These are phyloP conservation scores for Carapus acus DNA, from an alignment of 2,797 vertebrate species.

Conservation along the genomic window DNA sequence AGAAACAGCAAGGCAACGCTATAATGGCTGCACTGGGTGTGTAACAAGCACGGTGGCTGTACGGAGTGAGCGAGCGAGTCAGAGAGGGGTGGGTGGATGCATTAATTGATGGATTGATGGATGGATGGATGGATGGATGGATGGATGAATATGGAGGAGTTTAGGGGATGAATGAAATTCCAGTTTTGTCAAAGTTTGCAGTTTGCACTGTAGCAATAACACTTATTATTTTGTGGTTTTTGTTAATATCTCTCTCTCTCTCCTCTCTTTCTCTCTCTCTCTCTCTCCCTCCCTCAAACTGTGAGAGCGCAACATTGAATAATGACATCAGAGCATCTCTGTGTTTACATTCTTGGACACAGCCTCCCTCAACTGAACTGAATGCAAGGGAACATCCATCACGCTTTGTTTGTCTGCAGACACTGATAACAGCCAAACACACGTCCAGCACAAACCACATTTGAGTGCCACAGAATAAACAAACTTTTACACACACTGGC, in stretches of 20 bases:
- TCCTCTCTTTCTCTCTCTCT: too few species aligned
- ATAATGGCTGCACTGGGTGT: slow-evolving; percentile 63
- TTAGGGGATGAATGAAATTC: slow-evolving; percentile 43
- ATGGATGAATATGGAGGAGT: not conserved
- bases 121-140: too few species aligned
- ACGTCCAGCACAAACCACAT: too few species aligned
- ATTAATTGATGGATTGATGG: slow-evolving; percentile 10
- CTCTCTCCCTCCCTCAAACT: too few species aligned
- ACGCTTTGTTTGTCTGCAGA: too few species aligned
- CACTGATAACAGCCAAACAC: too few species aligned
- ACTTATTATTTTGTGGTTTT: slow-evolving; percentile 42
- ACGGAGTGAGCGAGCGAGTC: slow-evolving; percentile 35
- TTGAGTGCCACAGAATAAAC: too few species aligned
- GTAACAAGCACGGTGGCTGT: slow-evolving; percentile 41
- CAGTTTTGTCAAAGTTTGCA: slow-evolving; percentile 54
- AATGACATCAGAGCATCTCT: slow-evolving; percentile 1
- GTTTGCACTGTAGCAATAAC: slow-evolving; percentile 10
- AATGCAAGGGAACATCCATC: not conserved
- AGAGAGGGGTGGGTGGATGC: slow-evolving; percentile 27
- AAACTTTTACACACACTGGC: too few species aligned
- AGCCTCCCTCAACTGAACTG: slow-evolving; percentile 26
- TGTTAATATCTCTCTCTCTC: too few species aligned
- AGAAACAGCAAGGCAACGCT: slow-evolving; percentile 76
- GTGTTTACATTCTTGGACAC: slow-evolving; percentile 33
- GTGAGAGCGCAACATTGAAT: slow-evolving; percentile 18